Percentiles rank a stretch among this genome's conserved stretches.
These are phyloP conservation scores for Scrobipalpa costella DNA, from an alignment of 2,888 invertebrate species.

Conservation along the genomic window DNA sequence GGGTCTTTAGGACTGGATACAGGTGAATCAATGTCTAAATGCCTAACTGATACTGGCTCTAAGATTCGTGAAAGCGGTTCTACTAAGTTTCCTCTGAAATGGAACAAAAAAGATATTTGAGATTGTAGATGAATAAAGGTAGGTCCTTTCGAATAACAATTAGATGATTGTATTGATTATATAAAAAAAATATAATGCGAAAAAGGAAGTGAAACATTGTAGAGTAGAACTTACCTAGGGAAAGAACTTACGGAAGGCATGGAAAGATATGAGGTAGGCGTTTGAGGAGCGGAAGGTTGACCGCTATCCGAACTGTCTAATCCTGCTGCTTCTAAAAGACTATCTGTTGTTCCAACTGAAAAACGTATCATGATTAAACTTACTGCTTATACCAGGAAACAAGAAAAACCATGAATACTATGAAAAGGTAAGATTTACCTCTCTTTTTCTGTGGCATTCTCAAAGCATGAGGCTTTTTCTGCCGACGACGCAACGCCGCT, in stretches of 20 bases:
- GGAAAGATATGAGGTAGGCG: conserved; percentile 90
- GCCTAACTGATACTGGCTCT: conserved; percentile 88
- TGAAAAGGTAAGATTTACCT: conserved; percentile 43
- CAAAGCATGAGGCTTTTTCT: conserved; percentile 70
- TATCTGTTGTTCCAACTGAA: conserved; percentile 73
- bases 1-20: conserved; percentile 49
- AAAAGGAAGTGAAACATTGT: too few relatives aligned
- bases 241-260: conserved; percentile 94
- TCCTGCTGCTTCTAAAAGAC: conserved; percentile 70
- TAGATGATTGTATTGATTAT: too few relatives aligned
- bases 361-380: neutral
- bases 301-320: conserved; percentile 73
- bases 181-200: neutral
- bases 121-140: neutral
- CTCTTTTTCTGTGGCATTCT: conserved; percentile 73
- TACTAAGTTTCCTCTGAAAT: conserved; percentile 83
- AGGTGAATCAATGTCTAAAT: conserved; percentile 82
- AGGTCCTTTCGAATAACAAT: too few relatives aligned
- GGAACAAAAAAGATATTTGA: neutral
- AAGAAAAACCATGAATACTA: neutral
- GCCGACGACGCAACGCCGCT: conserved; percentile 64
- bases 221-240: conserved; percentile 81
- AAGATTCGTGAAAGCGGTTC: conserved; percentile 89
- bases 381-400: neutral
- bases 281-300: conserved; percentile 71